Percentiles rank a stretch among this genome's conserved stretches.
Evolutionary conservation across 2,113 vertebrate genomes (phyloP).

Genomic region (Synodontis membranacea): DNA sequence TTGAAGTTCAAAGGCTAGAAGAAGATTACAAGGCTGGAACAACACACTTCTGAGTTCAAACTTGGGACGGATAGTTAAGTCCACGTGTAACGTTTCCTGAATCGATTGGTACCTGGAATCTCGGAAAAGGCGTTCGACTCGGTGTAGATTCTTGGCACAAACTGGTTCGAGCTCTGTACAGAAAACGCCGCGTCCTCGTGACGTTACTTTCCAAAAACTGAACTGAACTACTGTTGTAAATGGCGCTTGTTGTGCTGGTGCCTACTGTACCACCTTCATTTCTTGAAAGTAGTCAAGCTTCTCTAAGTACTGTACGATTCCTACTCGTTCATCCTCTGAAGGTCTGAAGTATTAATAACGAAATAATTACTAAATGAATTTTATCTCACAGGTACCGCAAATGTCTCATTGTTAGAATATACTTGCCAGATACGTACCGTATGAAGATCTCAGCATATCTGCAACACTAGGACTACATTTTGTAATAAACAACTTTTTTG

Average conservation of each 20-base stretch:
- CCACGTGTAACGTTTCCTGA: background rate
- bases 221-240: constrained; percentile 10
- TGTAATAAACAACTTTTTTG: background rate
- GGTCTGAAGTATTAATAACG: background rate
- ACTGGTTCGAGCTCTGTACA: background rate
- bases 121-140: background rate
- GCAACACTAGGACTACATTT: background rate
- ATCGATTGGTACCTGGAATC: background rate
- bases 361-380: background rate
- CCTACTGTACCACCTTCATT: background rate
- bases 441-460: background rate
- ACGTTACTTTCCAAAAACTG: background rate
- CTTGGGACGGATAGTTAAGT: background rate
- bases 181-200: background rate
- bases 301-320: background rate
- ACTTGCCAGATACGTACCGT: background rate
- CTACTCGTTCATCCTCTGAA: background rate
- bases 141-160: background rate
- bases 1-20: background rate
- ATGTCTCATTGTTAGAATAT: background rate
- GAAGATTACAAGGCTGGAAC: background rate
- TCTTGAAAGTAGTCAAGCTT: background rate
- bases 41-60: background rate
- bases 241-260: constrained; percentile 14
- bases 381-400: background rate